A percentile compares a stretch with the other conserved stretches of the same genome.
Evolutionary conservation across 2,113 vertebrate genomes (phyloP).

Genomic region (Bubalus kerabau): DNA sequence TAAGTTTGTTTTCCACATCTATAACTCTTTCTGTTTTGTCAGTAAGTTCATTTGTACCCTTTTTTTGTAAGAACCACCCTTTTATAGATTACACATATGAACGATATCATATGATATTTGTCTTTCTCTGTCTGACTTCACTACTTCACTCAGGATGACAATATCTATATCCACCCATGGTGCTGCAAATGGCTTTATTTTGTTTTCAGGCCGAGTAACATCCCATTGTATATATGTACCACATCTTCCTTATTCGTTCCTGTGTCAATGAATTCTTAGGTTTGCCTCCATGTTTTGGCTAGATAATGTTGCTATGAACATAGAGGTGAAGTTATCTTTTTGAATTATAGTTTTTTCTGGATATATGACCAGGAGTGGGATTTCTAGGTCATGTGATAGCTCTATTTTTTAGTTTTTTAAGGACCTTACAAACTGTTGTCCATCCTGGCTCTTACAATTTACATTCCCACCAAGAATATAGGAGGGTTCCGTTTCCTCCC

Average conservation of each 20-base stretch:
- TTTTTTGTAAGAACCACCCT: background rate
- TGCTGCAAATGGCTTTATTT: background rate
- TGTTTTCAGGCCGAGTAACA: background rate
- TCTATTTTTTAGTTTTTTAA: background rate
- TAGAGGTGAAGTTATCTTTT: background rate
- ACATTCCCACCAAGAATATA: background rate
- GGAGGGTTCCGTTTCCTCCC: background rate
- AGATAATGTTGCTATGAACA: background rate
- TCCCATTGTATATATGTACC: background rate
- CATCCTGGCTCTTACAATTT: background rate
- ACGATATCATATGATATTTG: background rate
- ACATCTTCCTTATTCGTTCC: background rate
- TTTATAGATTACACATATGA: background rate
- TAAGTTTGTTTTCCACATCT: background rate
- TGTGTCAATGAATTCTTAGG: background rate
- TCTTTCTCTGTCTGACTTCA: background rate
- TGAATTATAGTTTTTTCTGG: background rate
- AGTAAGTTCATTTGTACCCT: background rate
- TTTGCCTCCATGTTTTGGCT: background rate
- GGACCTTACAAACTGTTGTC: background rate
- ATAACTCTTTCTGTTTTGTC: background rate
- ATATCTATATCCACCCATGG: background rate
- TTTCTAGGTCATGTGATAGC: too few species aligned
- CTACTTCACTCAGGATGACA: background rate
- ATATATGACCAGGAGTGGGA: background rate